phyloP scores from a whole-genome alignment of 1,140 invertebrate genomes.

The Archivesica marissinica region DNA sequence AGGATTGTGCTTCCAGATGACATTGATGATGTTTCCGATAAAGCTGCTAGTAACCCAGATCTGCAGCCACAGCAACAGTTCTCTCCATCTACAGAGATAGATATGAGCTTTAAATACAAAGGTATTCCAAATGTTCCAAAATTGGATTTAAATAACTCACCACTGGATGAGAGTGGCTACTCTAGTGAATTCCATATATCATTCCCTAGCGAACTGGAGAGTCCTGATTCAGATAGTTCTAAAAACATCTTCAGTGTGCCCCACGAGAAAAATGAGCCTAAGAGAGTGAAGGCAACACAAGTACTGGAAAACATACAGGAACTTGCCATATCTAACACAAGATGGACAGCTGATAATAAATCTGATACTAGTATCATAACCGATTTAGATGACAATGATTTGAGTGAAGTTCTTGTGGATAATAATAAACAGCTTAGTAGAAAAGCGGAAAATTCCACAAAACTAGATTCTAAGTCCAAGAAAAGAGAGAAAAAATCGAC shows the following conservation, averaged over 20 bases:
- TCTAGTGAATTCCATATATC: conserved; percentile 57
- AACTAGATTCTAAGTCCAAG: conserved; percentile 1
- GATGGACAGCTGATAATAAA: background rate
- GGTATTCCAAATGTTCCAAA: conserved; percentile 43
- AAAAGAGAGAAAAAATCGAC: conserved; percentile 36
- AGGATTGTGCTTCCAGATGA: conserved; percentile 65
- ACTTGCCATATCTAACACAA: background rate
- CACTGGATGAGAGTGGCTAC: conserved; percentile 50
- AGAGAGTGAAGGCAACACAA: conserved; percentile 8
- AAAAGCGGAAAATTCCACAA: conserved; percentile 36
- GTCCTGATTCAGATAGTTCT: conserved; percentile 48
- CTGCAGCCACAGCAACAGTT: conserved; percentile 38
- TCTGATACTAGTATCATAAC: conserved; percentile 28
- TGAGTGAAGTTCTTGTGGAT: background rate
- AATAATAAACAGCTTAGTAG: conserved; percentile 23
- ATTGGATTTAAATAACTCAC: conserved; percentile 39
- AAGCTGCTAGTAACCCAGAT: conserved; percentile 70
- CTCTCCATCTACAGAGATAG: conserved; percentile 49
- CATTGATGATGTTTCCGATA: conserved; percentile 56
- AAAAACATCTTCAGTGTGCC: background rate
- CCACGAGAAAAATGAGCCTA: background rate
- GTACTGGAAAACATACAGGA: conserved; percentile 39
- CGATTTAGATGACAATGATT: conserved; percentile 46
- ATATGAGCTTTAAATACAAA: conserved; percentile 36
- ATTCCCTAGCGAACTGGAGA: conserved; percentile 58